phyloP scores from a whole-genome alignment of 2,113 vertebrate species.

The Bothrops jararaca region DNA sequence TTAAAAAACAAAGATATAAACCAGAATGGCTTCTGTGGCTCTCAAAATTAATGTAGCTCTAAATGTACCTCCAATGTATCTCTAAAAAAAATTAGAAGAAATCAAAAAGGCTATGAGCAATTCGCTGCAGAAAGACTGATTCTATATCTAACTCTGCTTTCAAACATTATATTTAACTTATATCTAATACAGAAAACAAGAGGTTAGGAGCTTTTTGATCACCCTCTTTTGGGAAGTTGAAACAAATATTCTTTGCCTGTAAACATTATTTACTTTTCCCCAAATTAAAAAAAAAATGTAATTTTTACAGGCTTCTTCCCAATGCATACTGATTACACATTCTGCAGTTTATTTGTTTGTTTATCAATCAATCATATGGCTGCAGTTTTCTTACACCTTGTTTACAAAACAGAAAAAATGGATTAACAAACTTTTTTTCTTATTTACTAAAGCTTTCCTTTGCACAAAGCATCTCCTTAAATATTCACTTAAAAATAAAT shows the following conservation, averaged over 20 bases:
- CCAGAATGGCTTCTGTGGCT: background rate
- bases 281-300: background rate
- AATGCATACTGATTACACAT: background rate
- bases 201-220: background rate
- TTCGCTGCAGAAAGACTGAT: background rate
- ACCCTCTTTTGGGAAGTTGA: background rate
- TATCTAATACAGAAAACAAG: background rate
- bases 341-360: background rate
- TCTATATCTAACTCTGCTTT: background rate
- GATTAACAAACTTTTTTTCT: background rate
- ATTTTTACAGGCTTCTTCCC: background rate
- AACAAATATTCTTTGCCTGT: background rate
- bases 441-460: background rate
- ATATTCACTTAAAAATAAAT: background rate
- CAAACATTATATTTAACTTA: background rate
- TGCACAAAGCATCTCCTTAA: background rate
- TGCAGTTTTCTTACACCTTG: background rate
- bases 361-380: background rate
- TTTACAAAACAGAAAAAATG: background rate
- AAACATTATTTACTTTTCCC: background rate
- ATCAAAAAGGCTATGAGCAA: background rate
- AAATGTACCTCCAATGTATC: background rate
- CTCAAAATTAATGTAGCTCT: background rate
- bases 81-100: background rate
- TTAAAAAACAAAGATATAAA: background rate